Base-by-base conservation (phyloP, 2,113 vertebrate genomes). In the Gopherus flavomarginatus region DNA sequence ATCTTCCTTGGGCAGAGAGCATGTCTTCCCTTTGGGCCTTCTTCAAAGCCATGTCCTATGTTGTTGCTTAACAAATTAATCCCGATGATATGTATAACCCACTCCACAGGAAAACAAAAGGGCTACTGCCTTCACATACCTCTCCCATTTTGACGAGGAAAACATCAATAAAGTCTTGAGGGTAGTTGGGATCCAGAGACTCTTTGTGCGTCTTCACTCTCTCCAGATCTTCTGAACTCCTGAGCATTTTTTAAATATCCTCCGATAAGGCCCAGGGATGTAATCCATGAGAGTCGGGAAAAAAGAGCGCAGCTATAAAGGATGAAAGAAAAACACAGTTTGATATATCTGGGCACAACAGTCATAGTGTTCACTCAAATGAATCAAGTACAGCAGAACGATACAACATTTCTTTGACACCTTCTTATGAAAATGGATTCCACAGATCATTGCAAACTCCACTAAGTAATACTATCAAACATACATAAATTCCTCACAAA, bases 81-180 rank as follows among this genome's bases (percentile, higher is more conserved):
- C 35, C 65, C 35, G 0, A 17, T n/a, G 35, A 69, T 35, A 69
- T 19, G 11, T 21, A 4, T 21, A 69, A 16, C 8, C 65, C 19
- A 29, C 12, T 62, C 16, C 26, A 65, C 14, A 69, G 35, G 17
- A 69, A 38, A n/a, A 17, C 16, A 17, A 16, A 2, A 50, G 29
- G 79, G 54, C 4, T 84, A 21, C 94, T 6, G 0, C 22, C 86
- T 2, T 83, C 88, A 83, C 26, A 14, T 94, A 99, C 99, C 98
- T 99, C 97, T n/a, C 98, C 82, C 7, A 98, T 97, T 97, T 98
- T 98, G 49, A 97, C 95, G 69, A 99, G 98, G 94, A 99, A 99
- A 89, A 98, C 98, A 97, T 99, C 99, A 5, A 99, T 98, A 85
- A 97, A 99, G 94, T 99, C 99, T 93, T 98, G 94, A 13, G 98